Base-by-base conservation (phyloP, 2,888 invertebrate species). In the Campaea margaritaria region DNA sequence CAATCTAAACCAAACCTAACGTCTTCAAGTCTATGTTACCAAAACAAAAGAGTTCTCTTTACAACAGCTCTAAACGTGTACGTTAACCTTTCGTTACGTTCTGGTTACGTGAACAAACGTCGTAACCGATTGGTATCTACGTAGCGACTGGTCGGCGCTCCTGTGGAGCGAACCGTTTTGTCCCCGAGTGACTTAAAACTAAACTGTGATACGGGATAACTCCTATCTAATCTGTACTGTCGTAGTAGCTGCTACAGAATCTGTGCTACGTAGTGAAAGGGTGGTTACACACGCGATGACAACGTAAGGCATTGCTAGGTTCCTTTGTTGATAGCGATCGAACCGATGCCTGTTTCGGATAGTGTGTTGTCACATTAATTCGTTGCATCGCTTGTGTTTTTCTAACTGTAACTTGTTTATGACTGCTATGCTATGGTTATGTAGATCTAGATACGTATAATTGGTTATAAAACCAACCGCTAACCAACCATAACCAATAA, bases 111-210 rank as follows among this genome's bases (percentile, higher is more conserved):
- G 48, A 52, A 31, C 28, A 53, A 59, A 57, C 85, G 83, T 83
- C 76, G 65, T 73, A 58, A 64, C 77, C 72, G 66, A 69, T 75
- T 73, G 75, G 73, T 69, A 67, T 68, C 69, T 75, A 65, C 73
- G 69, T 70, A 69, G 76, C 76, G 81, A 90, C 89, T 90, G 88
- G 74, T 75, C 65, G 71, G 64, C 65, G 76, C 65, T 71, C 73
- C 69, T 59, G 69, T 64, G 64, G 67, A 61, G 72, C 78, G 65
- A 68, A 69, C 69, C 73, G 79, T 87, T 87, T 87, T 89, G 87
- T 86, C 83, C 72, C 78, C 67, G 68, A 21, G 5, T 5, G 5
- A 21, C 21, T 21, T n/a, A 21, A 2, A 21, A 21, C 21, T 21
- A 5, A 21, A 21, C 21, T 55, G 28, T 42, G 36, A 8, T 11